These are phyloP conservation scores for Orthosia incerta DNA, from an alignment of 2,888 invertebrate species.

Conservation along the genomic window DNA sequence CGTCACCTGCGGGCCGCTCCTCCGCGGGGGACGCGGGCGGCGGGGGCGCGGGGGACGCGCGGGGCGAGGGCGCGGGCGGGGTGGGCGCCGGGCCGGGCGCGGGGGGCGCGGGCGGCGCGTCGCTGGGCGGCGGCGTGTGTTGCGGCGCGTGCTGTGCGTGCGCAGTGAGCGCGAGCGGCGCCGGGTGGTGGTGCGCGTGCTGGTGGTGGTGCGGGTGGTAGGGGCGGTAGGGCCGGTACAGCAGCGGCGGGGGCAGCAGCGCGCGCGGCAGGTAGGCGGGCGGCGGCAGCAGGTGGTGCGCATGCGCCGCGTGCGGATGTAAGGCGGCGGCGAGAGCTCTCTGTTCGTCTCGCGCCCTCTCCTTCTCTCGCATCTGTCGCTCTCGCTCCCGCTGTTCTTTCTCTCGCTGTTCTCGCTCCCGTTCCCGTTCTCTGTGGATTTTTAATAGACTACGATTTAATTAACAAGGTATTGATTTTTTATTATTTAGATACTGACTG, in stretches of 20 bases:
- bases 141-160: conserved; percentile 31
- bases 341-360: conserved; percentile 75
- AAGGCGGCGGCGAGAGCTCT: conserved; percentile 66
- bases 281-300: conserved; percentile 73
- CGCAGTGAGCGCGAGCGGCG: conserved; percentile 47
- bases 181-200: conserved; percentile 30
- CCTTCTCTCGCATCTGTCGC: conserved; percentile 75
- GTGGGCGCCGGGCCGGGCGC: conserved; percentile 65
- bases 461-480: not conserved
- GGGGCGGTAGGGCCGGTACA: conserved; percentile 82
- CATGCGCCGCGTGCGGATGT: conserved; percentile 69
- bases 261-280: conserved; percentile 72
- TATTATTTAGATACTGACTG: too few relatives aligned
- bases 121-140: conserved; percentile 67
- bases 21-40: conserved; percentile 20
- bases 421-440: conserved; percentile 69
- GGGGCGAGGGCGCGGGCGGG: conserved; percentile 19
- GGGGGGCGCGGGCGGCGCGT: conserved; percentile 58
- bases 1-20: conserved; percentile 59
- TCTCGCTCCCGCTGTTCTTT: conserved; percentile 86
- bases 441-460: conserved; percentile 37
- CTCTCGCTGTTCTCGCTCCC: conserved; percentile 81
- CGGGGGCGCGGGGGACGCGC: conserved; percentile 75
- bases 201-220: conserved; percentile 39
- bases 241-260: conserved; percentile 80